Evolutionary conservation across 2,797 vertebrate species (phyloP).

Genomic region (Poeciliopsis presidionis): DNA sequence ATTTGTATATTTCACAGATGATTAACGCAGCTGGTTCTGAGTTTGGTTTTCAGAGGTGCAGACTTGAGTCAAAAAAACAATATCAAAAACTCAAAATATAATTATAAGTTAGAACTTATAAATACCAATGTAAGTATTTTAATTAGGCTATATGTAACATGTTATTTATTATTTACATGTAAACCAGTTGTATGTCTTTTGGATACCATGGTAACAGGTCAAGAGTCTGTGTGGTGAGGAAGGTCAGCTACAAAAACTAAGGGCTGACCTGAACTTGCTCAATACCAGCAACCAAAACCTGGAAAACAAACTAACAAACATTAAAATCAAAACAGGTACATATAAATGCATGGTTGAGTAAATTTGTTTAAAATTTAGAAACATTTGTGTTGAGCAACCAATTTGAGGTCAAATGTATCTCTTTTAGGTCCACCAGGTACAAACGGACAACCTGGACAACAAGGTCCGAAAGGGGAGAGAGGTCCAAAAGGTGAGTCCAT

Average conservation of each 20-base stretch:
- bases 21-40: background rate
- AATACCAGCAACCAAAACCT: slow-evolving; percentile 56
- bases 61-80: background rate
- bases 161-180: background rate
- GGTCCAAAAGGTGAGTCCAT: slow-evolving; percentile 59
- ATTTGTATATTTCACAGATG: background rate
- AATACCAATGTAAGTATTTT: background rate
- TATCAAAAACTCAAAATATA: background rate
- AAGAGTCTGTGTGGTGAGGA: slow-evolving; percentile 45
- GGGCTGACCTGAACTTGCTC: slow-evolving; percentile 41
- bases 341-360: background rate
- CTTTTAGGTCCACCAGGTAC: slow-evolving; percentile 42
- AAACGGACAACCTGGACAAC: slow-evolving; percentile 19
- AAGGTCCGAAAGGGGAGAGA: slow-evolving; percentile 41
- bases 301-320: slow-evolving; percentile 59
- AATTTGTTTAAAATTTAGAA: background rate
- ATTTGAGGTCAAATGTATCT: background rate
- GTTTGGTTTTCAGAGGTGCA: background rate
- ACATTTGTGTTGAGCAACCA: background rate
- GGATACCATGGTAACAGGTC: slow-evolving; percentile 46
- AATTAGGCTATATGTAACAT: background rate
- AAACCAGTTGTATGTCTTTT: background rate
- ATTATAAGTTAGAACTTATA: background rate
- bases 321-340: slow-evolving; percentile 71
- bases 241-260: slow-evolving; percentile 49